Conservation (phyloP, 2,113 vertebrate genomes). For the Ploceus nigricollis region DNA sequence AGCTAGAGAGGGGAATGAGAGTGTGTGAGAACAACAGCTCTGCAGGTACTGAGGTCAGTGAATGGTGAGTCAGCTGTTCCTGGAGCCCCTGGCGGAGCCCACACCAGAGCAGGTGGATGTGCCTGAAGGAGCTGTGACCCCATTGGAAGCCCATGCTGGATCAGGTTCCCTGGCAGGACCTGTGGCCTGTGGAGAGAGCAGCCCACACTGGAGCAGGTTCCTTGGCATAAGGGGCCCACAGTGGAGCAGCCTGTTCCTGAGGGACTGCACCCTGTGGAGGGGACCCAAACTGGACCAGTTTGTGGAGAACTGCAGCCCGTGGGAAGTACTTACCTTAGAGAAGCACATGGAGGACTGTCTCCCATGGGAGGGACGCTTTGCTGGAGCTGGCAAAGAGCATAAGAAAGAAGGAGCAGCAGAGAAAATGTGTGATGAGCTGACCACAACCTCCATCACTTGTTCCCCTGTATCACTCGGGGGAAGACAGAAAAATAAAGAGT, state of each 20-base stretch:
- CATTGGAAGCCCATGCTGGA: fast-evolving
- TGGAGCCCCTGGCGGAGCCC: background rate
- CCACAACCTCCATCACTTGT: background rate
- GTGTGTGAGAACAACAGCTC: background rate
- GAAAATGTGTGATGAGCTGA: background rate
- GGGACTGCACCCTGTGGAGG: background rate
- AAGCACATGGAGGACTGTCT: background rate
- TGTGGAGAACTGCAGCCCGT: background rate
- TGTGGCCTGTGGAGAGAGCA: fast-evolving
- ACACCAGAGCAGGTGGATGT: background rate
- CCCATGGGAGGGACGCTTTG: fast-evolving
- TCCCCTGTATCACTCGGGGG: fast-evolving
- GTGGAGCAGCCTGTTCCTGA: background rate
- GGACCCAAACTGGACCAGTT: fast-evolving
- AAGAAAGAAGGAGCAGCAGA: background rate
- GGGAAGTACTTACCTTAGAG: background rate
- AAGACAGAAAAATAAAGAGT: background rate
- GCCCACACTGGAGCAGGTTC: background rate
- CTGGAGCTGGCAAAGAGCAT: background rate
- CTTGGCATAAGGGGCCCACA: fast-evolving
- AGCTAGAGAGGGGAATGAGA: background rate
- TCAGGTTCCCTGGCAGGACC: background rate
- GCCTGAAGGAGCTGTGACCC: background rate
- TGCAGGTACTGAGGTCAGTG: background rate
- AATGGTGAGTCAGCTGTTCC: background rate